Evolutionary conservation across 2,888 invertebrate genomes (phyloP).

Genomic region (Drosophila paranaensis): DNA sequence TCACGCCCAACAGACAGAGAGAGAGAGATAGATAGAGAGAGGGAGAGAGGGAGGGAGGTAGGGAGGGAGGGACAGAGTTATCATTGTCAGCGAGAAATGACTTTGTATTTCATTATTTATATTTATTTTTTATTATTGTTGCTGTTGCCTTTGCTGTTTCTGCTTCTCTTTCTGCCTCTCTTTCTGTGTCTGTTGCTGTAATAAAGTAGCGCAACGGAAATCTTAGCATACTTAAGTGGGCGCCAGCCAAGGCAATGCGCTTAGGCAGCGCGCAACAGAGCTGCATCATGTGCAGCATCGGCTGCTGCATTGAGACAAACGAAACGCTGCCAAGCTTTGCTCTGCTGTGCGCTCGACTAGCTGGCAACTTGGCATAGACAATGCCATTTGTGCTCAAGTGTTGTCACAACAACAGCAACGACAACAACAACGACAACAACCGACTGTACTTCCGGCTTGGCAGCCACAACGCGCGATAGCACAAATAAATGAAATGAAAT

Average conservation of each 20-base stretch:
- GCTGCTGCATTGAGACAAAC: conserved; percentile 46
- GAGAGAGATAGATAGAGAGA: neutral
- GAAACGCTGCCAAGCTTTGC: conserved; percentile 42
- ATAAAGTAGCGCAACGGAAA: conserved; percentile 69
- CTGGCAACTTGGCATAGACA: conserved; percentile 59
- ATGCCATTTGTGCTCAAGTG: conserved; percentile 50
- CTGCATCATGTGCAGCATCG: conserved; percentile 38
- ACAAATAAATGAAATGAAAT: conserved; percentile 60
- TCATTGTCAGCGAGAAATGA: conserved; percentile 62
- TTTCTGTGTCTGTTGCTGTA: conserved; percentile 31
- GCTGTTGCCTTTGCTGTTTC: conserved; percentile 5
- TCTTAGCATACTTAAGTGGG: conserved; percentile 75
- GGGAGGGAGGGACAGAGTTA: conserved; percentile 4
- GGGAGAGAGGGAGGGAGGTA: neutral
- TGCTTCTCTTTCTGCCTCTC: conserved; percentile 11
- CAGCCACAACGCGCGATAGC: conserved; percentile 45
- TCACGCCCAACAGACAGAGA: conserved; percentile 8
- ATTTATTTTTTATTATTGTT: conserved; percentile 68
- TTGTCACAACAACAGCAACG: conserved; percentile 19
- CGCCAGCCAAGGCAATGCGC: conserved; percentile 53
- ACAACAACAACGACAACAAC: conserved; percentile 14
- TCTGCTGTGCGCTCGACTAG: conserved; percentile 46
- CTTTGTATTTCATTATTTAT: conserved; percentile 74
- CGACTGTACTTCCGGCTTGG: conserved; percentile 51
- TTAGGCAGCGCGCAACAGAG: conserved; percentile 1